These are phyloP conservation scores for Tragulus kanchil DNA, from an alignment of 2,113 vertebrate genomes.

Conservation along the genomic window DNA sequence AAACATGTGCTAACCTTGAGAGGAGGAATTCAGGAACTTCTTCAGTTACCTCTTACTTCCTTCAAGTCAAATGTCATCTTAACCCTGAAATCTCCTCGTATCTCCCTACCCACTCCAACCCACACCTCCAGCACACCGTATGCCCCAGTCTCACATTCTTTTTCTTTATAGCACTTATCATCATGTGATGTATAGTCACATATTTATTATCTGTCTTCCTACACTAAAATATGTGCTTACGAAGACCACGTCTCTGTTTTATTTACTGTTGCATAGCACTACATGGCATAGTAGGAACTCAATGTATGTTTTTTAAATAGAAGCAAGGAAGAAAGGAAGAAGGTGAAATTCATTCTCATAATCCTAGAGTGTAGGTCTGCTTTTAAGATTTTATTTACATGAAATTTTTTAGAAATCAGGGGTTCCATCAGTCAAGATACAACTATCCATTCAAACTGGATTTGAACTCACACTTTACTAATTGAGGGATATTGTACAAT, in stretches of 20 bases:
- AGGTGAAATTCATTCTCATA: not conserved
- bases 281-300: not conserved
- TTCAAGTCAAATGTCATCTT: not conserved
- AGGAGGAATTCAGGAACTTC: not conserved
- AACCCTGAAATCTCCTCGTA: not conserved
- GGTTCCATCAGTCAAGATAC: not conserved
- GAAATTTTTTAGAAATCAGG: not conserved
- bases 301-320: not conserved
- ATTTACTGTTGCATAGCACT: not conserved
- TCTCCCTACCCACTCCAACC: not conserved
- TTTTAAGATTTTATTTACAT: not conserved
- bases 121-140: not conserved
- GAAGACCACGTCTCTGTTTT: not conserved
- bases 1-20: not conserved
- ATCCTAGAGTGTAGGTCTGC: not conserved
- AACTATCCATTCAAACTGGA: not conserved
- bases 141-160: not conserved
- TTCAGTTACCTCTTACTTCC: not conserved
- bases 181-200: not conserved
- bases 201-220: not conserved
- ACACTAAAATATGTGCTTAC: not conserved
- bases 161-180: not conserved
- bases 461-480: conserved; percentile 10
- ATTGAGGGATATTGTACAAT: not conserved
- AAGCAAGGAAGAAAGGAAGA: not conserved